Evolutionary conservation across 2,113 vertebrate genomes (phyloP).

Genomic region (Petroica traversi): DNA sequence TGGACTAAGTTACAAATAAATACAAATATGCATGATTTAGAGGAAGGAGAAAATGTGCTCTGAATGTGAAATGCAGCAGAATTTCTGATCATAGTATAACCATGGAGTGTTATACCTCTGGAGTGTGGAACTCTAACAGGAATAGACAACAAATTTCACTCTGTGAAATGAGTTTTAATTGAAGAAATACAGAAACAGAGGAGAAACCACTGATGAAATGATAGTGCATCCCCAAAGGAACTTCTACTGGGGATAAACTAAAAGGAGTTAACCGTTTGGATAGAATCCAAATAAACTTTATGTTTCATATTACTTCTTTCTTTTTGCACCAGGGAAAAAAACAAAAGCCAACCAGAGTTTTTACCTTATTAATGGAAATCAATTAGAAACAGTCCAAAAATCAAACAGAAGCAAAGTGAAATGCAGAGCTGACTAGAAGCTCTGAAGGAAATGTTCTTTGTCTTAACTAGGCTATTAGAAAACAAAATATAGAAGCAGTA

Average conservation of each 20-base stretch:
- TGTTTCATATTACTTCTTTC: conserved; percentile 1
- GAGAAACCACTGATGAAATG: conserved; percentile 3
- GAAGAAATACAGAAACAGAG: not conserved
- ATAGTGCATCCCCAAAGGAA: not conserved
- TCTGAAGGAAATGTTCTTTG: conserved; percentile 65
- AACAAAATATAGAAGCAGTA: conserved; percentile 64
- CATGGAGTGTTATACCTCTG: not conserved
- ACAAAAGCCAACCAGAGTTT: not conserved
- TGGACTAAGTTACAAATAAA: not conserved
- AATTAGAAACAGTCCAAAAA: conserved; percentile 61
- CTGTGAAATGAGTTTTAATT: not conserved
- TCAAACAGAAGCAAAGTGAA: conserved; percentile 43
- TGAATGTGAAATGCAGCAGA: not conserved
- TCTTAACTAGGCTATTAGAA: conserved; percentile 64
- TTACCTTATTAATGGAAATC: conserved; percentile 62
- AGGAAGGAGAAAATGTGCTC: not conserved
- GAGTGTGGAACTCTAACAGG: not conserved
- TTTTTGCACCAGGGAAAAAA: not conserved
- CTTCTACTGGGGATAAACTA: not conserved
- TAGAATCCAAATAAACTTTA: not conserved
- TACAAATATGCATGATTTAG: not conserved
- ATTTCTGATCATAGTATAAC: not conserved
- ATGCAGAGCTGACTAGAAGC: conserved; percentile 16
- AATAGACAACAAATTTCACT: not conserved
- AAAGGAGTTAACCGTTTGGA: conserved; percentile 27